A percentile compares a stretch with the other conserved stretches of the same genome.
phyloP scores from a whole-genome alignment of 2,113 vertebrate genomes.

The Python bivittatus region DNA sequence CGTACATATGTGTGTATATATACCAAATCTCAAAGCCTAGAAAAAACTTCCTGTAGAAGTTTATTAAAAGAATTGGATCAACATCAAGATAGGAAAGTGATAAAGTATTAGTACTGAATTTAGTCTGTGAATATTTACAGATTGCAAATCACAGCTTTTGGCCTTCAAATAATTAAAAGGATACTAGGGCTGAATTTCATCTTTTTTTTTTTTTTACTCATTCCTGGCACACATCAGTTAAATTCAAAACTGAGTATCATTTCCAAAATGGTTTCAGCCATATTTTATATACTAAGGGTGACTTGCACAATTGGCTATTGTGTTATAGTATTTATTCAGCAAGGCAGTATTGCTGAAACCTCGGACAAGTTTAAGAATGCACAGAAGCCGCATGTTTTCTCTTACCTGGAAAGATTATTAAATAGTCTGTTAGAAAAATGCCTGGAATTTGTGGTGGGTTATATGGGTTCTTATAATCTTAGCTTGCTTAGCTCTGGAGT shows the following conservation, averaged over 20 bases:
- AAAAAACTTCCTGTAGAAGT: neutral
- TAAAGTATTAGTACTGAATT: neutral
- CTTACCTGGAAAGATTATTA: neutral
- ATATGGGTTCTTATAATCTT: slow-evolving; percentile 3
- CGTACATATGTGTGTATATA: neutral
- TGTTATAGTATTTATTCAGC: neutral
- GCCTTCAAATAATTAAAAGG: neutral
- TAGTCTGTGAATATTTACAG: neutral
- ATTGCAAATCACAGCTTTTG: neutral
- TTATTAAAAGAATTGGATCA: neutral
- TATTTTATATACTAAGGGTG: neutral
- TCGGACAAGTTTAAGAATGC: neutral
- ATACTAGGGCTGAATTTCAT: neutral
- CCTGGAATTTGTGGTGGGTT: neutral
- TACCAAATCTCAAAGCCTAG: neutral
- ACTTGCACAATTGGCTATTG: slow-evolving; percentile 18
- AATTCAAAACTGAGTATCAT: rapidly evolving
- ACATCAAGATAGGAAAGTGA: neutral
- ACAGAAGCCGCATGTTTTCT: neutral
- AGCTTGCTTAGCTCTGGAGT: slow-evolving; percentile 13
- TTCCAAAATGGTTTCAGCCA: neutral
- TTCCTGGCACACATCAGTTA: slow-evolving; percentile 15
- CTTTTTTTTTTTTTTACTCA: slow-evolving; percentile 6
- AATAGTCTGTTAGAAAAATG: neutral
- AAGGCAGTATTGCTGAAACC: neutral